Conservation (phyloP, 2,113 vertebrate genomes). For the Rhinogobius similis region DNA sequence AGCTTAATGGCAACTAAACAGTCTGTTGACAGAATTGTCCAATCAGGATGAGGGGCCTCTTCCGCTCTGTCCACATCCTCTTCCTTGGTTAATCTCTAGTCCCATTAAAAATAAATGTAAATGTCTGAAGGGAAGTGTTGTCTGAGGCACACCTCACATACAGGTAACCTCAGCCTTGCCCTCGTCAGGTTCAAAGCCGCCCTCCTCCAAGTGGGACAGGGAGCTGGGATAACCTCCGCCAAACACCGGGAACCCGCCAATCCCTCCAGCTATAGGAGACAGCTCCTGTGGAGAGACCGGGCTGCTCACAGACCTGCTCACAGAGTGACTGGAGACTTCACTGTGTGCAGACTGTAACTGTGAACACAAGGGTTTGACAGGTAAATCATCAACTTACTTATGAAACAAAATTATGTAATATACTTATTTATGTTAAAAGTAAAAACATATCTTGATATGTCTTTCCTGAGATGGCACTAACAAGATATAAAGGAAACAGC, state of each 20-base stretch:
- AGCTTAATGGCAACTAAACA: background rate
- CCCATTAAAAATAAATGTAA: background rate
- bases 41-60: background rate
- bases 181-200: conserved; percentile 91
- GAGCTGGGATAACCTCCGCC: conserved; percentile 78
- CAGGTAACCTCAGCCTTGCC: conserved; percentile 94
- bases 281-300: conserved; percentile 39
- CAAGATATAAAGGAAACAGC: background rate
- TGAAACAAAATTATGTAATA: no score
- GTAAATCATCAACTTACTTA: background rate
- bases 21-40: background rate
- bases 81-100: background rate
- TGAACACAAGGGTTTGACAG: background rate
- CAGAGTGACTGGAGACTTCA: conserved; percentile 57
- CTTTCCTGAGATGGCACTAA: background rate
- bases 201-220: conserved; percentile 88
- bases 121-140: background rate
- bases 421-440: background rate
- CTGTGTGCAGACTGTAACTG: conserved; percentile 38
- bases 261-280: conserved; percentile 58
- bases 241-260: conserved; percentile 81
- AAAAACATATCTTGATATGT: background rate
- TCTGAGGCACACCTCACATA: conserved; percentile 77
- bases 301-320: conserved; percentile 49
- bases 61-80: background rate